Base-by-base conservation (phyloP, 2,113 vertebrate genomes). In the Petrocephalus zakoni region DNA sequence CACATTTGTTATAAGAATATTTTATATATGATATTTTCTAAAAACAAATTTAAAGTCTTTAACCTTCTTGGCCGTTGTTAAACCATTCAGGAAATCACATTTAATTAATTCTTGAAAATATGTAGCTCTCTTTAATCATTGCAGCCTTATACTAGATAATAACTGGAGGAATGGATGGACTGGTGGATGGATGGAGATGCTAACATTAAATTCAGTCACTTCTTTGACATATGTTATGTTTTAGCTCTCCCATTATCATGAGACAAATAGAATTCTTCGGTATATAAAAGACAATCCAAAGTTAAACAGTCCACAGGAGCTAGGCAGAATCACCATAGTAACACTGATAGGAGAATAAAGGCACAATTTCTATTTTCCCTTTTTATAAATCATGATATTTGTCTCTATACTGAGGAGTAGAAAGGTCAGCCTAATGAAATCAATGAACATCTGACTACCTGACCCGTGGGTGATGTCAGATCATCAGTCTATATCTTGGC, bases 231-330 rank as follows among this genome's bases (percentile, higher is more conserved):
- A 3, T 68, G n/a, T n/a, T 68, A n/a, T 68, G 10, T 13, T 29
- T 68, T 68, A 68, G 10, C 61, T 68, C 25, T 8, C 11, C n/a
- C 10, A 15, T 78, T 37, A 42, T 42, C 34, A 21, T 42, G 34
- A 78, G 34, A 68, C 25, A 68, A 68, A 68, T 29, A 3, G 61
- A 68, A 29, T 68, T 68, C 25, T 29, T 68, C 4, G 10, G 9
- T 68, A 68, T 68, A 68, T 68, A 68, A 29, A 29, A 68, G 25
- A n/a, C 58, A 25, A n/a, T 29, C 61, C 4, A 13, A n/a, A 68
- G 89, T 90, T 91, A 58, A 82, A 72, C 87, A 86, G 88, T 89
- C 90, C 87, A 91, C 87, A 91, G 90, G 91, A 87, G 87, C 55
- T 87, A 88, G 29, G 58, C 17, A 11, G 8, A 34, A 46, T 34